phyloP scores from a whole-genome alignment of 92 coral and sea anemone species.

The Plumapathes pennacea region DNA sequence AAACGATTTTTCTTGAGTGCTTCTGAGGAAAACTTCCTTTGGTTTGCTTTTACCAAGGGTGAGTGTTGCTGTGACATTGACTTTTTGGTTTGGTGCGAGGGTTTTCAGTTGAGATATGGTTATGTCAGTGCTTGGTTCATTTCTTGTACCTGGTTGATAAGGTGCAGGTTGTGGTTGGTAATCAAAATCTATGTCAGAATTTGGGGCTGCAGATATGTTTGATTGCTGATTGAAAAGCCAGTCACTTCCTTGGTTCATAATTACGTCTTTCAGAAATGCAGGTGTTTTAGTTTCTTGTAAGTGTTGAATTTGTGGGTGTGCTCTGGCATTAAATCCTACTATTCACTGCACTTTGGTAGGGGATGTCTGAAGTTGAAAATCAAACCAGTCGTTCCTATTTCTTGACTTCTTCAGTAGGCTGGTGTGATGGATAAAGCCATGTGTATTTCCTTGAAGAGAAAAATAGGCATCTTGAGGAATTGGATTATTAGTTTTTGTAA shows the following conservation, averaged over 20 bases:
- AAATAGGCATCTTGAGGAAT: no score
- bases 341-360: conserved; percentile 29
- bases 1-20: neutral
- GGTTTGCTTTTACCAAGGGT: neutral
- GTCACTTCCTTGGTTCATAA: conserved; percentile 2
- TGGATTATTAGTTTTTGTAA: no score
- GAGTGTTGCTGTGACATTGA: conserved; percentile 14
- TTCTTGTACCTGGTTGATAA: conserved; percentile 2
- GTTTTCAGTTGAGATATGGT: conserved; percentile 4
- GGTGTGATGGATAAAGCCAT: conserved; percentile 22
- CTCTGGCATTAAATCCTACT: conserved; percentile 6
- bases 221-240: conserved; percentile 25
- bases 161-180: conserved; percentile 15
- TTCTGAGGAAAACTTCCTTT: conserved; percentile 4
- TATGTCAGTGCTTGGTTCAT: conserved; percentile 2
- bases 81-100: conserved; percentile 19
- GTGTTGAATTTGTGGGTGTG: conserved; percentile 11
- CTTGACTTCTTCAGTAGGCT: conserved; percentile 18
- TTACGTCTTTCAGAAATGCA: conserved; percentile 7
- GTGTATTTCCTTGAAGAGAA: no score
- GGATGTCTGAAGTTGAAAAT: conserved; percentile 10
- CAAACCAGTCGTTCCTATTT: conserved; percentile 21
- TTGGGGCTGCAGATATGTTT: conserved; percentile 16
- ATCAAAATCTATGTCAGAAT: conserved; percentile 16
- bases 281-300: conserved; percentile 24